Conservation (phyloP, 2,113 vertebrate species). For the Vidua macroura region DNA sequence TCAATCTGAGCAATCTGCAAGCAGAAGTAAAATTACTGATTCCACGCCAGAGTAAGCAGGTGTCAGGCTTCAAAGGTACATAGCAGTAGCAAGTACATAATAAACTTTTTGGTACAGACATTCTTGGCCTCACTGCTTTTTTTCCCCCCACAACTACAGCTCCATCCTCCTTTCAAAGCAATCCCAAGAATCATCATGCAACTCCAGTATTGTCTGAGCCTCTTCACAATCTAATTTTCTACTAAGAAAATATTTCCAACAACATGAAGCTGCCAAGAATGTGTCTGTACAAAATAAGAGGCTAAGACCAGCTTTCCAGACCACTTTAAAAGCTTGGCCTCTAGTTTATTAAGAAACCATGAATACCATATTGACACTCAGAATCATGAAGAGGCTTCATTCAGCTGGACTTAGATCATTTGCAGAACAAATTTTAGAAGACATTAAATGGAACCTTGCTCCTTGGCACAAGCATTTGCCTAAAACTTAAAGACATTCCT, state of each 20-base stretch:
- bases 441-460: not conserved
- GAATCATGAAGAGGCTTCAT: not conserved
- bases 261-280: not conserved
- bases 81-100: not conserved
- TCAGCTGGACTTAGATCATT: not conserved
- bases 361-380: not conserved
- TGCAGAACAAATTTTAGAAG: not conserved
- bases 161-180: not conserved
- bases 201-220: not conserved
- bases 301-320: not conserved
- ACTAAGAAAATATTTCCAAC: not conserved
- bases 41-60: not conserved
- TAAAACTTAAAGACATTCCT: not conserved
- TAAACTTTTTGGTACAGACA: not conserved
- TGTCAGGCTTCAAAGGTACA: not conserved
- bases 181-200: not conserved
- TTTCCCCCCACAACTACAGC: not conserved
- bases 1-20: slow-evolving; percentile 91
- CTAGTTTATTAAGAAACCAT: not conserved
- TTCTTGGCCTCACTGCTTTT: not conserved
- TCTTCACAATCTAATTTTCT: not conserved
- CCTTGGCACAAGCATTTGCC: not conserved
- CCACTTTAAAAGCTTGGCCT: not conserved
- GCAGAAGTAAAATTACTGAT: not conserved
- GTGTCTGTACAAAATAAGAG: not conserved